Conservation (phyloP, 2,797 vertebrate species). For the Neomorphus geoffroyi region DNA sequence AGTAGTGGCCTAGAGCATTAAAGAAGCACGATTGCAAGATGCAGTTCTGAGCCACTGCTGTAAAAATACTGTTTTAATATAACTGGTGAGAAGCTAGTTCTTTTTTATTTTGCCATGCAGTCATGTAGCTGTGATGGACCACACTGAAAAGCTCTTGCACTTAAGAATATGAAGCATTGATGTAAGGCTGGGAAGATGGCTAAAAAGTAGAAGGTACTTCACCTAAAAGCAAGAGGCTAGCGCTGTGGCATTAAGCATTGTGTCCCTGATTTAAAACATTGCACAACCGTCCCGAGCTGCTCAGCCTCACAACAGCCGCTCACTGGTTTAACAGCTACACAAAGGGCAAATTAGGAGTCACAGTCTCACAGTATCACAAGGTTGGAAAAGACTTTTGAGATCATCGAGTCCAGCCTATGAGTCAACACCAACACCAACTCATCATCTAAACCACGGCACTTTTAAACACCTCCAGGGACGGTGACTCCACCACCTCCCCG, state of each 20-base stretch:
- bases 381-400: too few species aligned
- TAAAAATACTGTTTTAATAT: not conserved
- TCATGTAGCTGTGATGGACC: not conserved
- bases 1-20: not conserved
- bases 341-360: not conserved
- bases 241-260: not conserved
- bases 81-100: not conserved
- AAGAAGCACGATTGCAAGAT: not conserved
- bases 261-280: not conserved
- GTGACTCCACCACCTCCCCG: too few species aligned
- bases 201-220: not conserved
- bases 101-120: not conserved
- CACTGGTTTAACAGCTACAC: not conserved
- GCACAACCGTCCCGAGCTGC: not conserved
- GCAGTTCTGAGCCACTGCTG: not conserved
- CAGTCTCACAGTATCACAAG: too few species aligned
- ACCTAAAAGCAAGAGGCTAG: not conserved
- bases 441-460: too few species aligned
- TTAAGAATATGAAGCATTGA: not conserved
- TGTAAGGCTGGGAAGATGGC: not conserved
- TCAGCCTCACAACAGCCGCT: not conserved
- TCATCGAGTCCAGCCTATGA: too few species aligned
- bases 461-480: too few species aligned
- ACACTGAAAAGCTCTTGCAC: not conserved
- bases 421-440: too few species aligned